Base-by-base conservation (phyloP, 2,797 vertebrate species). In the Nannoperca obscura region DNA sequence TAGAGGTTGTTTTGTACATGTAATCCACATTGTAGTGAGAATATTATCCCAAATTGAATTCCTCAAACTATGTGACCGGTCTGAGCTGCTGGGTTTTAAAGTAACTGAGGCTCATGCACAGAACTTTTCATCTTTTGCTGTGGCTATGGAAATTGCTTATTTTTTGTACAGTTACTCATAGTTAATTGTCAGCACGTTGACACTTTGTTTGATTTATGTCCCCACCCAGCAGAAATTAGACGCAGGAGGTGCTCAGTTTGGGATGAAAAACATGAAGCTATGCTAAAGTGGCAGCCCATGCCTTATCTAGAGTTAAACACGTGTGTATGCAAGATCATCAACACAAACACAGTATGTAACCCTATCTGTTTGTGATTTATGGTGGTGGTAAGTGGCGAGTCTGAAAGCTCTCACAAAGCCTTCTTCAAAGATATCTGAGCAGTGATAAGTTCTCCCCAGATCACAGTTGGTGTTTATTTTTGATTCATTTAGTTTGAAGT, bases 1-100 rank as follows among this genome's bases (percentile, higher is more conserved):
- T 53, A 14, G 22, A 71, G 59, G 50, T 71, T 85, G 55, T 80
- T 78, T 57, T 9, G 60, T 71, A 46, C 47, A 6, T 61, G 19
- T 82, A 86, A 88, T 88, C 88, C 82, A 78, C 69, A 66, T 75
- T 81, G 42, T 78, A 47, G 67, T 54, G 52, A 76, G 75, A 85
- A 42, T 47, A 65, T 84, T 85, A 75, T 42, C 70, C 59, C 7
- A 7, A 82, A 66, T 55, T 82, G 71, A 88, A 73, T 87, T 78
- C 89, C 86, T 73, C 22, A 68, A 91, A 87, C 78, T 88, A 91
- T 92, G 86, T 71, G 84, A 89, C 81, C 81, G 66, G 87, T 91
- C 80, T 92, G 89, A 90, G 81, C 79, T 76, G 69, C 67, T 52
- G 74, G 61, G 54, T 57, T 83, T 57, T 73, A 80, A 63, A 55